phyloP scores from a whole-genome alignment of 2,888 invertebrate species.

The Melanotus villosus region DNA sequence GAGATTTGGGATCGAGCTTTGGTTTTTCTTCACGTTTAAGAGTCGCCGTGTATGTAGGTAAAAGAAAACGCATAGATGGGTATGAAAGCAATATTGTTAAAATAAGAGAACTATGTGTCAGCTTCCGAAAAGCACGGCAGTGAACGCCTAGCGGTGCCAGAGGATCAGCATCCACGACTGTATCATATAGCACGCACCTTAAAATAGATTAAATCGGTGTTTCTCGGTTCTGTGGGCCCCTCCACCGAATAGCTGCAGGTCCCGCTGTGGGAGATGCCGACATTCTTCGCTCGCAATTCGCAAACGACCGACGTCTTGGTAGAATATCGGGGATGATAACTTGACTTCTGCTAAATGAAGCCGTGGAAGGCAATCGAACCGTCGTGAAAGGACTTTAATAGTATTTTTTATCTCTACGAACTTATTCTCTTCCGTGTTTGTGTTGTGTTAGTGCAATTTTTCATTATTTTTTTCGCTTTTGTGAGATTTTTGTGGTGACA shows the following conservation, averaged over 20 bases:
- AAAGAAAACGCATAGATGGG: too few relatives aligned
- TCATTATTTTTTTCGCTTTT: conserved; percentile 56
- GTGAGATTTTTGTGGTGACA: conserved; percentile 68
- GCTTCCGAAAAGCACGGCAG: neutral
- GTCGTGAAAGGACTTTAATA: conserved; percentile 60
- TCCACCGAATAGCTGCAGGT: conserved; percentile 50
- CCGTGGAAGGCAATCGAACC: conserved; percentile 69
- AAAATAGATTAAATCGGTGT: conserved; percentile 62
- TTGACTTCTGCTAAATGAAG: conserved; percentile 80
- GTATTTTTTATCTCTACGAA: conserved; percentile 42
- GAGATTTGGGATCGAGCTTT: too few relatives aligned
- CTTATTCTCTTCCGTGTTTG: conserved; percentile 59
- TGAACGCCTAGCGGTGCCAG: conserved; percentile 11
- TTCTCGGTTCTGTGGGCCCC: conserved; percentile 54
- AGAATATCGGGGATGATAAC: conserved; percentile 82
- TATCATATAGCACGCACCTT: conserved; percentile 56
- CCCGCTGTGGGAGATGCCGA: conserved; percentile 65
- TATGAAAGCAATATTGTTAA: neutral
- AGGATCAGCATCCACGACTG: conserved; percentile 24
- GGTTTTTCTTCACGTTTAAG: too few relatives aligned
- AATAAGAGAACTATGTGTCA: neutral
- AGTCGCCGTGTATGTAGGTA: too few relatives aligned
- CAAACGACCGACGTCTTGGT: conserved; percentile 96
- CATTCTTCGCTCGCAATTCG: conserved; percentile 92
- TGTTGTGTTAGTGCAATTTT: conserved; percentile 61